Conservation (phyloP, 1,140 invertebrate species). For the Drosophila pectinifera region DNA sequence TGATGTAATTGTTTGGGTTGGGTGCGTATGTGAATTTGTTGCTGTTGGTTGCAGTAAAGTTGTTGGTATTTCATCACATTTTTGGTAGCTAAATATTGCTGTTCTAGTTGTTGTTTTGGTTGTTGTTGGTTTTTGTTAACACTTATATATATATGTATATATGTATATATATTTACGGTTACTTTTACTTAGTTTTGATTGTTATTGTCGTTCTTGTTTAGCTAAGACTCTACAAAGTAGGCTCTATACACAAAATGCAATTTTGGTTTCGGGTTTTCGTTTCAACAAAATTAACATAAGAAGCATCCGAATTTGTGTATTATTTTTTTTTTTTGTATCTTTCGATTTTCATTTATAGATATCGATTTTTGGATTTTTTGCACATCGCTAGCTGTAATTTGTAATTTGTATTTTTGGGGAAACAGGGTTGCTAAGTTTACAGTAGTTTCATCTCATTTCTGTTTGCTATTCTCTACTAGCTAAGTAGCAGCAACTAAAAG, state of each 20-base stretch:
- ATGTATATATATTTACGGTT: slow-evolving; percentile 21
- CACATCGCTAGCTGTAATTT: slow-evolving; percentile 48
- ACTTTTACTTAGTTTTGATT: slow-evolving; percentile 34
- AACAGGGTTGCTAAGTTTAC: slow-evolving; percentile 28
- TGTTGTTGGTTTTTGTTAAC: slow-evolving; percentile 19
- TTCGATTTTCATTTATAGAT: slow-evolving; percentile 24
- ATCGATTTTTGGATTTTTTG: slow-evolving; percentile 15
- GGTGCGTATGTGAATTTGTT: slow-evolving; percentile 47
- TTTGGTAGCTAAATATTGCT: slow-evolving; percentile 25
- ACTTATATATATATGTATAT: slow-evolving; percentile 19
- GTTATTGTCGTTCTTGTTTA: slow-evolving; percentile 31
- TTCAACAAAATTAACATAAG: slow-evolving; percentile 64
- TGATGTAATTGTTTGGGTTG: slow-evolving; percentile 32
- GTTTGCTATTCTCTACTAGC: slow-evolving; percentile 40
- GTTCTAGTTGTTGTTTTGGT: slow-evolving; percentile 10
- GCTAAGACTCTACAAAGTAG: slow-evolving; percentile 62
- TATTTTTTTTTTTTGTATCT: slow-evolving; percentile 2
- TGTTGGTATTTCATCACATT: slow-evolving; percentile 26
- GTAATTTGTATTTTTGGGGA: background rate
- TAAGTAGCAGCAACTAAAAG: slow-evolving; percentile 47
- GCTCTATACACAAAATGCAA: slow-evolving; percentile 76
- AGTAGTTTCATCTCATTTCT: slow-evolving; percentile 22
- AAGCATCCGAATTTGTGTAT: slow-evolving; percentile 22
- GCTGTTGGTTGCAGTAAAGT: slow-evolving; percentile 22
- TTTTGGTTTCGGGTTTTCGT: slow-evolving; percentile 35